These are phyloP conservation scores for Cebidichthys violaceus DNA, from an alignment of 2,113 vertebrate genomes.

Conservation along the genomic window DNA sequence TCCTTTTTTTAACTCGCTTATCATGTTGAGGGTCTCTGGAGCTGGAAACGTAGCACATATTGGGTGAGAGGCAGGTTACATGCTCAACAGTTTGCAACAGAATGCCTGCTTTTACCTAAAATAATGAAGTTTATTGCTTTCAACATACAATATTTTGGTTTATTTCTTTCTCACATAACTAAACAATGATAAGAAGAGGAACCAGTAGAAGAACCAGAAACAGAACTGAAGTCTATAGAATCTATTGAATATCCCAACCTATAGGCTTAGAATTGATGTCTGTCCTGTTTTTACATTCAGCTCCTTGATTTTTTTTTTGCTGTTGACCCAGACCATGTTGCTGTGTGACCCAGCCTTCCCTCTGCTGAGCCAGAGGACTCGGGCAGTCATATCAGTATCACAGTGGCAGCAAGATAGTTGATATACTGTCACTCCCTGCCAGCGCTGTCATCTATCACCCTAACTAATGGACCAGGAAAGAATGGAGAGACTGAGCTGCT, in stretches of 20 bases:
- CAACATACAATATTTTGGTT: not conserved
- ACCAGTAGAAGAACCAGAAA: not conserved
- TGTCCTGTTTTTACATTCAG: not conserved
- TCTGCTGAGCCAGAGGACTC: conserved; percentile 40
- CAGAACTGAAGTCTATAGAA: not conserved
- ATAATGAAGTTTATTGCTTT: not conserved
- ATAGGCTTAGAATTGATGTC: not conserved
- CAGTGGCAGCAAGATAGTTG: conserved; percentile 52
- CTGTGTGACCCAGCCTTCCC: conserved; percentile 30
- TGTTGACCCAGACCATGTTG: conserved; percentile 38
- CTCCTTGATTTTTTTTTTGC: not conserved
- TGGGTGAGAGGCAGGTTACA: not conserved
- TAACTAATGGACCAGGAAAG: conserved; percentile 66
- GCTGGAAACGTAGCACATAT: not conserved
- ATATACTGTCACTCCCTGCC: conserved; percentile 62
- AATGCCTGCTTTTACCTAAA: not conserved
- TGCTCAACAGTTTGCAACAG: not conserved
- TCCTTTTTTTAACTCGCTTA: not conserved
- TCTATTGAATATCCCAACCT: not conserved
- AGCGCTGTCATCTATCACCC: conserved; percentile 71
- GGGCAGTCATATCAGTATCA: conserved; percentile 52
- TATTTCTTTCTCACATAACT: not conserved
- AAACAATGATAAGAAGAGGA: not conserved
- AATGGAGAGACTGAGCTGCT: conserved; percentile 44
- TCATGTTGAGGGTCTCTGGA: not conserved